A percentile compares a stretch with the other conserved stretches of the same genome.
These are phyloP conservation scores for Apamea anceps DNA, from an alignment of 2,888 invertebrate species.

Conservation along the genomic window DNA sequence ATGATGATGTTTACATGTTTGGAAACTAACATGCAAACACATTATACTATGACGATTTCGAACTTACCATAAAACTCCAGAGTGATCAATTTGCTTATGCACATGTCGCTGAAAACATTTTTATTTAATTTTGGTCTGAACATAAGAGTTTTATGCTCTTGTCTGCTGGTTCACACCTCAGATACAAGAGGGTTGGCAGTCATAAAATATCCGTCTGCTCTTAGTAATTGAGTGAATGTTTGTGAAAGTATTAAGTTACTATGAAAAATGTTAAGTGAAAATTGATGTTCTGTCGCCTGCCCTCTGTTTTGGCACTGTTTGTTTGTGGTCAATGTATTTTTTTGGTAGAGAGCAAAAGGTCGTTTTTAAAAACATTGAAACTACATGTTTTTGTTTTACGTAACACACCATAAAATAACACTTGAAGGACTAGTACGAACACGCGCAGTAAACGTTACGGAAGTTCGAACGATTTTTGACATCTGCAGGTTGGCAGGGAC, in stretches of 20 bases:
- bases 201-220: slow-evolving; percentile 30
- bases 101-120: neutral
- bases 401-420: too few relatives aligned
- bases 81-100: slow-evolving; percentile 19
- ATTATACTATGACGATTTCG: neutral
- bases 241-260: neutral
- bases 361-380: neutral
- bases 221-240: slow-evolving; percentile 22
- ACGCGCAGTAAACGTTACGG: too few relatives aligned
- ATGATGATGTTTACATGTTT: neutral
- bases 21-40: neutral
- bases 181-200: slow-evolving; percentile 12
- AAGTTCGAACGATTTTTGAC: too few relatives aligned
- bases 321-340: neutral
- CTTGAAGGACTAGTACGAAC: too few relatives aligned
- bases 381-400: neutral
- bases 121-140: slow-evolving; percentile 24
- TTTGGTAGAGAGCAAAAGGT: neutral
- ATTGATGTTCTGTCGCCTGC: neutral
- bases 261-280: slow-evolving; percentile 10
- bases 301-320: neutral
- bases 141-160: slow-evolving; percentile 36
- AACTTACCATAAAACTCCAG: neutral
- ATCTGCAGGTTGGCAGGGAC: too few relatives aligned
- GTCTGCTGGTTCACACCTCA: slow-evolving; percentile 27